A percentile compares a stretch with the other conserved stretches of the same genome.
Conservation (phyloP, 1,140 invertebrate species). For the Drosophila setifemur region DNA sequence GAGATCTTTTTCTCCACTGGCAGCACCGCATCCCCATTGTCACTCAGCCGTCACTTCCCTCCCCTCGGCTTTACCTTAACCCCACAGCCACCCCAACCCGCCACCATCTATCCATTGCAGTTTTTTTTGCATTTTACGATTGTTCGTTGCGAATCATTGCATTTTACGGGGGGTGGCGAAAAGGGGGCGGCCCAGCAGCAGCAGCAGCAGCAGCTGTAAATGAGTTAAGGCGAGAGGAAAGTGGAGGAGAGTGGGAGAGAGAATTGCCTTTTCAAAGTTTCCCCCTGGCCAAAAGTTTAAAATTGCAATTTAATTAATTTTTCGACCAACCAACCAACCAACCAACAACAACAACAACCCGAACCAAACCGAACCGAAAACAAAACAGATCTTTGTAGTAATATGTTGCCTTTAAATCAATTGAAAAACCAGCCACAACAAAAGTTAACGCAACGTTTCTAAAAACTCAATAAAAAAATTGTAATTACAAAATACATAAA, state of each 20-base stretch:
- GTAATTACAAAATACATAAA: slow-evolving; percentile 3
- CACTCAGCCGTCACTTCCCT: slow-evolving; percentile 29
- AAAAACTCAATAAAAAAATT: slow-evolving; percentile 40
- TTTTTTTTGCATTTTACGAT: slow-evolving; percentile 58
- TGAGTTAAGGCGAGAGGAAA: neutral
- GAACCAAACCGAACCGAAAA: slow-evolving; percentile 1
- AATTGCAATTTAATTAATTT: slow-evolving; percentile 66
- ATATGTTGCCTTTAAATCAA: slow-evolving; percentile 69
- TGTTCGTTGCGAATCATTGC: slow-evolving; percentile 57
- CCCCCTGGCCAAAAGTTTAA: slow-evolving; percentile 27
- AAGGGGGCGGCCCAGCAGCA: slow-evolving; percentile 6
- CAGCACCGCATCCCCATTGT: slow-evolving; percentile 19
- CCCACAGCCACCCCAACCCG: neutral
- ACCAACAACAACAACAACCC: neutral
- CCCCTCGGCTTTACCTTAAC: neutral
- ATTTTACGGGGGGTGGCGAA: slow-evolving; percentile 11
- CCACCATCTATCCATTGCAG: slow-evolving; percentile 1
- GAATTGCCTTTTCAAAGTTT: slow-evolving; percentile 34
- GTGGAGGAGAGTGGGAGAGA: neutral
- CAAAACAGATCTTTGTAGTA: slow-evolving; percentile 50
- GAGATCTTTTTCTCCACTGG: slow-evolving; percentile 7
- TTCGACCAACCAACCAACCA: neutral
- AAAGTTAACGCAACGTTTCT: slow-evolving; percentile 76
- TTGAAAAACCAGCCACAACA: slow-evolving; percentile 54
- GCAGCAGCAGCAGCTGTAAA: slow-evolving; percentile 21